These are phyloP conservation scores for Trichonephila clavipes DNA, from an alignment of 1,140 invertebrate species.

Conservation along the genomic window DNA sequence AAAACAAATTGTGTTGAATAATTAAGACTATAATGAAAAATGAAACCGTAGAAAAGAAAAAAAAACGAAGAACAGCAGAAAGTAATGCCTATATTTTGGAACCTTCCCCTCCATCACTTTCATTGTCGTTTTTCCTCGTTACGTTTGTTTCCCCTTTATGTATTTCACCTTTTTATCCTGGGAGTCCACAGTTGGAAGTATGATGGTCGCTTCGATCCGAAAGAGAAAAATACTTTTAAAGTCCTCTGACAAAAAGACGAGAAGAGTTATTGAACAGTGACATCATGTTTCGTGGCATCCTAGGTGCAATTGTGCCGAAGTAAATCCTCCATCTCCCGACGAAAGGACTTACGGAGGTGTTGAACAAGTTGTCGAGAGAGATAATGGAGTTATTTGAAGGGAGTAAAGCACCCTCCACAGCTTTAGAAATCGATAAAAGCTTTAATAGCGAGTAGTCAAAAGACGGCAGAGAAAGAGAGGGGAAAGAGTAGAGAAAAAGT, in stretches of 20 bases:
- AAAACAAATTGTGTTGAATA: neutral
- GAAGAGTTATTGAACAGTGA: neutral
- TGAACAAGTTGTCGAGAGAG: conserved; percentile 63
- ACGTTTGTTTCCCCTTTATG: neutral
- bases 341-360: conserved; percentile 61
- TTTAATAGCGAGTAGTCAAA: conserved; percentile 40
- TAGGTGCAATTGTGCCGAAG: neutral
- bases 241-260: conserved; percentile 16
- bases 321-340: conserved; percentile 1
- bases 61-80: neutral
- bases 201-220: neutral
- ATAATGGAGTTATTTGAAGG: conserved; percentile 72
- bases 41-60: neutral
- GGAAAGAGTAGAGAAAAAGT: conserved; percentile 30
- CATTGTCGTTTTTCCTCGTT: neutral
- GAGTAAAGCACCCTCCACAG: conserved; percentile 25
- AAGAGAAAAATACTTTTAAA: neutral
- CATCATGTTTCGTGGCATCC: neutral
- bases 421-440: conserved; percentile 65
- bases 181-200: neutral
- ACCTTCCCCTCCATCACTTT: neutral
- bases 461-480: neutral
- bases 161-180: neutral
- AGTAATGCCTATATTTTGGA: neutral
- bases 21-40: too few species aligned